These are phyloP conservation scores for Phaethornis superciliosus DNA, from an alignment of 2,113 vertebrate genomes.

Conservation along the genomic window DNA sequence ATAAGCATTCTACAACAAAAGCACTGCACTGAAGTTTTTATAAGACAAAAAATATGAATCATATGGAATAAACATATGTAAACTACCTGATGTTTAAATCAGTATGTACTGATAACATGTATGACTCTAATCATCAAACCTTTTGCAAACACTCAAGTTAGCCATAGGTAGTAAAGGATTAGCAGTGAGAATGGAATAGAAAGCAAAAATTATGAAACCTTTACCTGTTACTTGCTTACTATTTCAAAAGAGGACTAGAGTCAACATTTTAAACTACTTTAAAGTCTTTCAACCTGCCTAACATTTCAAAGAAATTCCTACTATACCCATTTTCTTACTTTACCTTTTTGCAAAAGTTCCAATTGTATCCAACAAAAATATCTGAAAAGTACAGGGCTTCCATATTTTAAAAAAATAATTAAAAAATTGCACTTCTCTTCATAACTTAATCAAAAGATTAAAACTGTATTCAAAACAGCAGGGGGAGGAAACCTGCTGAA, in stretches of 20 bases:
- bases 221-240: not conserved
- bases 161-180: not conserved
- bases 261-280: not conserved
- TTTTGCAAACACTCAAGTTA: not conserved
- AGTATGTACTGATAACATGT: not conserved
- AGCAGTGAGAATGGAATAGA: not conserved
- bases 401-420: not conserved
- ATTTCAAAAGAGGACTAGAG: not conserved
- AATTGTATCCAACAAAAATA: not conserved
- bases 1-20: not conserved
- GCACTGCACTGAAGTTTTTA: not conserved
- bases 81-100: not conserved
- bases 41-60: not conserved
- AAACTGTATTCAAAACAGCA: slow-evolving; percentile 2
- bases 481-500: not conserved
- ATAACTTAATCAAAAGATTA: slow-evolving; percentile 26
- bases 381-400: not conserved
- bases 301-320: not conserved
- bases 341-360: not conserved
- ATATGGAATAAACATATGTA: not conserved
- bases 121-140: not conserved
- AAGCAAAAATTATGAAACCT: not conserved
- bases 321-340: not conserved
- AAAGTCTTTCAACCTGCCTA: not conserved
- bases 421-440: not conserved